Evolutionary conservation across 2,888 invertebrate species (phyloP).

Genomic region (Apodemia zela): DNA sequence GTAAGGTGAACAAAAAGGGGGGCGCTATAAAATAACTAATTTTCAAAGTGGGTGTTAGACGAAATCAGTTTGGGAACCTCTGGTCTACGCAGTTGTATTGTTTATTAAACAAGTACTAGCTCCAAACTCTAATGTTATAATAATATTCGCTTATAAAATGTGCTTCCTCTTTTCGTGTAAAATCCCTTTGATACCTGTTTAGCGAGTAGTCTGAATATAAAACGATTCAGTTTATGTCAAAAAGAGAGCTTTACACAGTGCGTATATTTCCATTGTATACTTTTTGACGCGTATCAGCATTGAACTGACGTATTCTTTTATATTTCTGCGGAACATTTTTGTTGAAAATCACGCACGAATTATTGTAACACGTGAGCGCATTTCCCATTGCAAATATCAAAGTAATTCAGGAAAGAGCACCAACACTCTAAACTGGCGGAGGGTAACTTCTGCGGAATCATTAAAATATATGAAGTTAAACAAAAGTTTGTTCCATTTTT

Average conservation of each 20-base stretch:
- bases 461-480: background rate
- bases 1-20: no score
- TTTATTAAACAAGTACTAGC: no score
- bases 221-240: constrained; percentile 9
- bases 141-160: no score
- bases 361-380: constrained; percentile 6
- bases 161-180: no score
- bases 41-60: no score
- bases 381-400: constrained; percentile 6
- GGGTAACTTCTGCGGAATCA: background rate
- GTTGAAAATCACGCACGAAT: constrained; percentile 5
- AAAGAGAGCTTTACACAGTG: background rate
- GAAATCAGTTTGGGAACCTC: no score
- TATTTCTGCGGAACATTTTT: background rate
- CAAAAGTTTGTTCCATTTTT: background rate
- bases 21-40: no score
- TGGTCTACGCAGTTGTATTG: no score
- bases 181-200: background rate
- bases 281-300: constrained; percentile 10
- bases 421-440: background rate
- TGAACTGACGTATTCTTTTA: constrained; percentile 12
- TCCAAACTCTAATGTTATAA: no score
- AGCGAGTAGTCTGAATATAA: constrained; percentile 3
- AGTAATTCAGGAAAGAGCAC: constrained; percentile 3
- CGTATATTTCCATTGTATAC: constrained; percentile 5